These are phyloP conservation scores for Leguminivora glycinivorella DNA, from an alignment of 1,140 invertebrate genomes.

Conservation along the genomic window DNA sequence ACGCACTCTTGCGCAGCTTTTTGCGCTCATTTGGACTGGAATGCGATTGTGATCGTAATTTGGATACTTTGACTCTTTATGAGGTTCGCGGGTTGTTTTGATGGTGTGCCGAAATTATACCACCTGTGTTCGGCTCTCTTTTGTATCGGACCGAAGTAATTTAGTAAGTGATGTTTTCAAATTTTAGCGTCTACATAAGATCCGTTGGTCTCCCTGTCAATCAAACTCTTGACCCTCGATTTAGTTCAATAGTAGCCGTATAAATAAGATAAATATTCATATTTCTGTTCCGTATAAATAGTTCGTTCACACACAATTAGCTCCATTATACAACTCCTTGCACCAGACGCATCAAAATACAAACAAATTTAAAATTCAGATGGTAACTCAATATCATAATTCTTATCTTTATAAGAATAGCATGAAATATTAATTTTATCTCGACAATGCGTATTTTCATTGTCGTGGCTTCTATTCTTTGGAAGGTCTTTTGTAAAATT, in stretches of 20 bases:
- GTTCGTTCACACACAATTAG: constrained; percentile 75
- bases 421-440: constrained; percentile 70
- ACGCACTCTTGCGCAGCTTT: constrained; percentile 25
- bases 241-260: constrained; percentile 38
- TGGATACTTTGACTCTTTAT: constrained; percentile 24
- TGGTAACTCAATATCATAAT: constrained; percentile 71
- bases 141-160: not conserved
- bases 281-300: constrained; percentile 42
- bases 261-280: constrained; percentile 70
- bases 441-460: constrained; percentile 70
- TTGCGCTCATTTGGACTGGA: not conserved
- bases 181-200: not conserved
- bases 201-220: constrained; percentile 36
- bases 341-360: constrained; percentile 42
- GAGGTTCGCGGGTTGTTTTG: constrained; percentile 5
- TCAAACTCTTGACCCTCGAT: constrained; percentile 39
- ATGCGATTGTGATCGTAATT: constrained; percentile 20
- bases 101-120: not conserved
- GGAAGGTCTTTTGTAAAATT: constrained; percentile 34
- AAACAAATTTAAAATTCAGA: constrained; percentile 67
- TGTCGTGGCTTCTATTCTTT: constrained; percentile 55
- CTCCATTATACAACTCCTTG: constrained; percentile 62
- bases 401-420: constrained; percentile 53
- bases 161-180: not conserved
- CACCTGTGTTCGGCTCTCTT: constrained; percentile 32